A percentile compares a stretch with the other conserved stretches of the same genome.
These are phyloP conservation scores for Dolichopus griseipennis DNA, from an alignment of 2,888 invertebrate species.

Conservation along the genomic window DNA sequence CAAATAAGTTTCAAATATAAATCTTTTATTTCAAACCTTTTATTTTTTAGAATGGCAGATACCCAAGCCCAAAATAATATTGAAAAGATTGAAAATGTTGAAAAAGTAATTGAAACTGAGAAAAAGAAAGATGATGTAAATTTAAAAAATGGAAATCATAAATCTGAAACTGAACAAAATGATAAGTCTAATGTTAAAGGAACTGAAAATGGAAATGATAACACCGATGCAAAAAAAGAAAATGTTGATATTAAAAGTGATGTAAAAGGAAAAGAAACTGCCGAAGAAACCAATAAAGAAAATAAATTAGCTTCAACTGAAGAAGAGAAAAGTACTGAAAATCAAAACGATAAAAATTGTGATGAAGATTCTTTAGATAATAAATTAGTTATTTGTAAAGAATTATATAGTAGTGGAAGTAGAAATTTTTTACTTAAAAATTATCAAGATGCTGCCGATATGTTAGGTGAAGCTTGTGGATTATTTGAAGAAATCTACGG, in stretches of 20 bases:
- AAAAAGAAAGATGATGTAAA: constrained; percentile 17
- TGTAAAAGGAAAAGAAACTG: constrained; percentile 30
- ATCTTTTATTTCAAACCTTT: no score
- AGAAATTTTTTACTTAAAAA: constrained; percentile 70
- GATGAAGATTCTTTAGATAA: constrained; percentile 17
- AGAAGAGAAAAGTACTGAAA: constrained; percentile 18
- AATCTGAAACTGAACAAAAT: no score
- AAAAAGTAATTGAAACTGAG: constrained; percentile 21
- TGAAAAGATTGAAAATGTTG: constrained; percentile 25
- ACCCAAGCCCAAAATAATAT: not conserved
- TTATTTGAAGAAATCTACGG: constrained; percentile 66
- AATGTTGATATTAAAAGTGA: constrained; percentile 22
- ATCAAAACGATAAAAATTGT: constrained; percentile 21
- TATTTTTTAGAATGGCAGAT: not conserved
- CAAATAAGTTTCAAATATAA: no score
- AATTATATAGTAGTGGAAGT: constrained; percentile 63
- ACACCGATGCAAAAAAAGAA: no score
- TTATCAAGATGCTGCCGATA: constrained; percentile 62
- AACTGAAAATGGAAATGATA: no score
- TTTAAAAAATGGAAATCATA: not conserved
- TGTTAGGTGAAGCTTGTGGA: constrained; percentile 64
- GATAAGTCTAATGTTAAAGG: no score
- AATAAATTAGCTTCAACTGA: constrained; percentile 15
- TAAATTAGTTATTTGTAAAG: constrained; percentile 38
- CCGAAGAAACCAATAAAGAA: constrained; percentile 24